These are phyloP conservation scores for Salvelinus namaycush DNA, from an alignment of 2,113 vertebrate genomes.

Conservation along the genomic window DNA sequence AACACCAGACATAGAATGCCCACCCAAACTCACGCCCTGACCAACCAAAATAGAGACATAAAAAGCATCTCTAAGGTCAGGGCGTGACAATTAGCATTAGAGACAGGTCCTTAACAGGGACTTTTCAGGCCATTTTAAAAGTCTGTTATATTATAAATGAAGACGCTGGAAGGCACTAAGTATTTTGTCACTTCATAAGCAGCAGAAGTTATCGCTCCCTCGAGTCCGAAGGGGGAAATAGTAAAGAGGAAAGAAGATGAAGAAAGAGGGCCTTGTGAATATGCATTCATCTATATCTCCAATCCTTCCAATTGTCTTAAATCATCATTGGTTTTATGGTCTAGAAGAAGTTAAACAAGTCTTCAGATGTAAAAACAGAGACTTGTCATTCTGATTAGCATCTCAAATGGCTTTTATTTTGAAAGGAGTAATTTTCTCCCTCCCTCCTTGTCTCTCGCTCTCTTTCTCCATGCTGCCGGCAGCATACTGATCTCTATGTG, in stretches of 20 bases:
- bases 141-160: background rate
- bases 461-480: constrained; percentile 33
- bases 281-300: background rate
- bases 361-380: constrained; percentile 24
- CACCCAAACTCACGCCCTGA: too few species aligned
- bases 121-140: background rate
- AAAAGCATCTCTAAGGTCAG: too few species aligned
- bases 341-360: background rate
- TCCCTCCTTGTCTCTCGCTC: constrained; percentile 22
- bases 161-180: background rate
- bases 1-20: too few species aligned
- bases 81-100: too few species aligned
- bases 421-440: constrained; percentile 67
- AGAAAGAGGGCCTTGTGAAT: background rate
- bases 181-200: constrained; percentile 12
- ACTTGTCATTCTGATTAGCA: constrained; percentile 61
- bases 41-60: too few species aligned
- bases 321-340: constrained; percentile 31
- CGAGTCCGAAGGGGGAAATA: background rate
- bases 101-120: background rate
- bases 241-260: background rate
- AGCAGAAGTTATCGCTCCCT: background rate
- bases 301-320: constrained; percentile 15
- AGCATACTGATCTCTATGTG: constrained; percentile 58
- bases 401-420: constrained; percentile 63